phyloP scores from a whole-genome alignment of 2,113 vertebrate genomes.

The Myanophis thanlyinensis region DNA sequence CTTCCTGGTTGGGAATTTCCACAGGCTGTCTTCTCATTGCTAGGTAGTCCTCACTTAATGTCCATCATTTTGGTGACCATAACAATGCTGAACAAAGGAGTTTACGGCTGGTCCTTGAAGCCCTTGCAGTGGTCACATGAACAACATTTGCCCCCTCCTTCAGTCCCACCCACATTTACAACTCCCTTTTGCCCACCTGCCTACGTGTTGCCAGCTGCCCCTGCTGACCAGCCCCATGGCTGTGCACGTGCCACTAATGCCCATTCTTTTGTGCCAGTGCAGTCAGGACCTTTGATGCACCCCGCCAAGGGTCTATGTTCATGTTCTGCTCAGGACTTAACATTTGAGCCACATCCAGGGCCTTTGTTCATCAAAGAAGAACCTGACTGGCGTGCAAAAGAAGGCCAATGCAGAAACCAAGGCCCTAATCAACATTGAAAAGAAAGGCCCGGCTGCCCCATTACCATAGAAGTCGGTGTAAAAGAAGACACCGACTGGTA shows the following conservation, averaged over 20 bases:
- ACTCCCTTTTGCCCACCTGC: background rate
- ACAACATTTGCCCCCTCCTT: background rate
- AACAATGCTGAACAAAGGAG: background rate
- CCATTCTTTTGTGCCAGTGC: background rate
- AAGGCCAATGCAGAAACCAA: background rate
- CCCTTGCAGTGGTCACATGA: background rate
- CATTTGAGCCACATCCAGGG: background rate
- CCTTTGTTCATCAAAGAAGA: background rate
- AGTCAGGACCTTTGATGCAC: background rate
- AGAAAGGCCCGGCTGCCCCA: background rate
- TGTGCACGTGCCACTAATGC: background rate
- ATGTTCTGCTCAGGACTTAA: background rate
- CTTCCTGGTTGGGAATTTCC: background rate
- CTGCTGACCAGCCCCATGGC: background rate
- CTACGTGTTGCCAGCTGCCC: background rate
- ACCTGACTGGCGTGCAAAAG: background rate
- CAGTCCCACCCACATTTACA: background rate
- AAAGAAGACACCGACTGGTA: background rate
- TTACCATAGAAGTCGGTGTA: background rate
- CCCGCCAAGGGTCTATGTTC: background rate
- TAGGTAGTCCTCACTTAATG: background rate
- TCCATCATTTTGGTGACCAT: background rate
- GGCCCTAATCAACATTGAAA: background rate
- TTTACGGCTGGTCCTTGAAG: background rate
- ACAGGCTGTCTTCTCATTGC: no score